A percentile compares a stretch with the other conserved stretches of the same genome.
These are phyloP conservation scores for Pasiphila rectangulata DNA, from an alignment of 2,888 invertebrate species.

Conservation along the genomic window DNA sequence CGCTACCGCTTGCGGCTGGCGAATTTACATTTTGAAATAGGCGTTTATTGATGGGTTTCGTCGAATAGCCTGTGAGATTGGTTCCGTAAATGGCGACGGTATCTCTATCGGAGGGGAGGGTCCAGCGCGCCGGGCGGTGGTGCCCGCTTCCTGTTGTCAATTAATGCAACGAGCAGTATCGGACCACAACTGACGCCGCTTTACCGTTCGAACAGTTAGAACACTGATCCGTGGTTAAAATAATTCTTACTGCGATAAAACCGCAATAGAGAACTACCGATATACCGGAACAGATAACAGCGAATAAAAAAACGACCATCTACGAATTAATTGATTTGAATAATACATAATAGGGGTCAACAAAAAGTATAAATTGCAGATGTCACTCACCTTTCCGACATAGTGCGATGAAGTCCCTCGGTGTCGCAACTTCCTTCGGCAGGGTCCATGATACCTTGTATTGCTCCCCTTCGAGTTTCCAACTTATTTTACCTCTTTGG, in stretches of 20 bases:
- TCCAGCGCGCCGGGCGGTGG: conserved; percentile 30
- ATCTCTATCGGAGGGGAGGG: conserved; percentile 32
- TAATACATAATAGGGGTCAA: no score
- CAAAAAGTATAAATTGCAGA: background rate
- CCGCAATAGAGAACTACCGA: background rate
- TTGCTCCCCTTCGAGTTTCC: conserved; percentile 66
- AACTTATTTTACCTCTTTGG: conserved; percentile 46
- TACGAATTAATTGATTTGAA: no score
- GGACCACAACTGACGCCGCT: conserved; percentile 34
- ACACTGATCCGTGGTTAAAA: conserved; percentile 17
- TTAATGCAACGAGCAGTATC: conserved; percentile 53
- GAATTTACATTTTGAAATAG: conserved; percentile 26
- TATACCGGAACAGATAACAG: background rate
- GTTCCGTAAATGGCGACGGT: conserved; percentile 30
- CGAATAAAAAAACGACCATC: no score
- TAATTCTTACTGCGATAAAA: background rate
- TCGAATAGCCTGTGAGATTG: conserved; percentile 20
- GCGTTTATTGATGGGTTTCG: conserved; percentile 14
- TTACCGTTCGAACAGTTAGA: conserved; percentile 45
- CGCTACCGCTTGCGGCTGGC: conserved; percentile 15
- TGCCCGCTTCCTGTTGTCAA: conserved; percentile 57
- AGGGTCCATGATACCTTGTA: conserved; percentile 73
- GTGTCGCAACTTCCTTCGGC: conserved; percentile 56
- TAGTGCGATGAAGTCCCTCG: conserved; percentile 77
- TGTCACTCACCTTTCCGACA: conserved; percentile 76